A percentile compares a stretch with the other conserved stretches of the same genome.
Conservation (phyloP, 2,113 vertebrate species). For the Scolopax mira region DNA sequence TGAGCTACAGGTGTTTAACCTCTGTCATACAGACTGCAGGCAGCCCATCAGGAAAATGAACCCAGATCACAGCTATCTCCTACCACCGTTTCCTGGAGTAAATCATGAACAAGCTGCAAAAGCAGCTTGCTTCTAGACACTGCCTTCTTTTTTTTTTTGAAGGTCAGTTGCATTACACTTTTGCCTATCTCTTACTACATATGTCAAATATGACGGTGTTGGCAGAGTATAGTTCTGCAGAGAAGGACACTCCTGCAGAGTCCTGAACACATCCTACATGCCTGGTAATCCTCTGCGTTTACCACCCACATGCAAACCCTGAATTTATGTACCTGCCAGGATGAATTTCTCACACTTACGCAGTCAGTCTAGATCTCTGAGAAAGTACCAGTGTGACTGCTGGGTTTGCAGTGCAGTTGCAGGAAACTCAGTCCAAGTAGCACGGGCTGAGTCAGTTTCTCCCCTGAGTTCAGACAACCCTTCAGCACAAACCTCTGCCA, state of each 20-base stretch:
- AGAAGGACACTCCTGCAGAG: neutral
- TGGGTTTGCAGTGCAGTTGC: neutral
- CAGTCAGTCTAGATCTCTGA: neutral
- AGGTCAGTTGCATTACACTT: neutral
- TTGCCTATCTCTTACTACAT: neutral
- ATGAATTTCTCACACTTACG: neutral
- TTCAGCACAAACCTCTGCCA: neutral
- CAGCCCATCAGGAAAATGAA: neutral
- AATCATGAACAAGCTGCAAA: neutral
- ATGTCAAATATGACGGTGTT: neutral
- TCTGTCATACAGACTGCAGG: neutral
- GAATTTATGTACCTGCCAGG: neutral
- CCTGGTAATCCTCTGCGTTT: neutral
- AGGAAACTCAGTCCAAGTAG: neutral
- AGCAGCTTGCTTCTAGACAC: neutral
- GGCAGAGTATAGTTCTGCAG: neutral
- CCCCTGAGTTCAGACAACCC: neutral
- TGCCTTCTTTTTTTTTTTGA: neutral
- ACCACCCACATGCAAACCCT: neutral
- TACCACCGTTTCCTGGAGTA: neutral
- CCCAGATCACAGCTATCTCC: neutral
- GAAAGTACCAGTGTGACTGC: neutral
- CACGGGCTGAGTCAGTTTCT: neutral
- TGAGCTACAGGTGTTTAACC: rapidly evolving
- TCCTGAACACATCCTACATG: neutral